These are phyloP conservation scores for Iguana delicatissima DNA, from an alignment of 2,797 vertebrate species.

Conservation along the genomic window DNA sequence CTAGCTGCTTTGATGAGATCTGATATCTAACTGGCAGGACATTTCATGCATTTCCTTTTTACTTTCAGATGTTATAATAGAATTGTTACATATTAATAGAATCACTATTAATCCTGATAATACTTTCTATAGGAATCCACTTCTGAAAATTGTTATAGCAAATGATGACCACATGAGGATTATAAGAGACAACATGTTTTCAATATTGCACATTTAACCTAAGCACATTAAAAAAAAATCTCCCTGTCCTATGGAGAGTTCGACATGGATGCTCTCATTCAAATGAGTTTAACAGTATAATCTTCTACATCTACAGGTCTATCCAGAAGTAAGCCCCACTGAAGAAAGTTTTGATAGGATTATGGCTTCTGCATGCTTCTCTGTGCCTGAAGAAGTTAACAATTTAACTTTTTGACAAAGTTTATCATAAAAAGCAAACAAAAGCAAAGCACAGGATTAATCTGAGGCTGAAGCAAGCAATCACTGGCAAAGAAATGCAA, in stretches of 20 bases:
- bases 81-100: no score
- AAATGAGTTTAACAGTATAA: not conserved
- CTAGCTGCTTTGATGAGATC: not conserved
- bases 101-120: not conserved
- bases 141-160: not conserved
- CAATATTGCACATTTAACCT: not conserved
- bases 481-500: not conserved
- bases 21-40: not conserved
- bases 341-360: not conserved
- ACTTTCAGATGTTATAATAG: no score
- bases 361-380: not conserved
- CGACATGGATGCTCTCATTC: not conserved
- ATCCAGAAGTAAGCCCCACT: not conserved
- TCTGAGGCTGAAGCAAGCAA: not conserved
- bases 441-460: not conserved
- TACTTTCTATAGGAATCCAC: not conserved
- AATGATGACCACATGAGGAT: not conserved
- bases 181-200: not conserved
- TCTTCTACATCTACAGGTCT: not conserved
- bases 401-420: not conserved
- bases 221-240: not conserved
- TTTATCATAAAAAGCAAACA: not conserved
- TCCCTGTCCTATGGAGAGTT: not conserved
- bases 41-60: not conserved
- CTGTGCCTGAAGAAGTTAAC: not conserved